Percentiles rank a stretch among this genome's conserved stretches.
Conservation (phyloP, 2,888 invertebrate genomes). For the Spicauda simplicius region DNA sequence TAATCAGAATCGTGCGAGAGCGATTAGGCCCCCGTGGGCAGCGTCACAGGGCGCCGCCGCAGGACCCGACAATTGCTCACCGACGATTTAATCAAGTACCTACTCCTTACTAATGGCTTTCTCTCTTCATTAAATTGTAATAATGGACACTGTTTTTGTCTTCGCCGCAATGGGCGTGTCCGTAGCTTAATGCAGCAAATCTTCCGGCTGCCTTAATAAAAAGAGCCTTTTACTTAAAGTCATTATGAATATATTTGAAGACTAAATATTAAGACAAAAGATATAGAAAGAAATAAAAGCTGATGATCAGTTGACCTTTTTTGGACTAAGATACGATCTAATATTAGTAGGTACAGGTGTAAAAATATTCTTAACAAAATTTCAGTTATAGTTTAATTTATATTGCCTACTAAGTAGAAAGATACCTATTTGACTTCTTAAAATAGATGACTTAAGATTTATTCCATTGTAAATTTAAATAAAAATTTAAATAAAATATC, state of each 20-base stretch:
- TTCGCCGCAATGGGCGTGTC: conserved; percentile 61
- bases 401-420: no score
- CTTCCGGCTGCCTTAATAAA: conserved; percentile 27
- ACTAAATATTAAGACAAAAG: conserved; percentile 3
- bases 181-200: conserved; percentile 42
- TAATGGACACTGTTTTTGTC: conserved; percentile 75
- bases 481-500: no score
- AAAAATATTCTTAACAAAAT: no score
- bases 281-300: background rate
- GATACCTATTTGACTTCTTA: no score
- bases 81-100: conserved; percentile 78
- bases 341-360: no score
- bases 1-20: conserved; percentile 81
- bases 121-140: conserved; percentile 81
- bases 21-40: conserved; percentile 70
- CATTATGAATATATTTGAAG: conserved; percentile 30
- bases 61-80: conserved; percentile 67
- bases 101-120: conserved; percentile 69
- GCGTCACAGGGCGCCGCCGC: conserved; percentile 62
- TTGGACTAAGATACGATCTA: background rate
- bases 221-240: conserved; percentile 42
- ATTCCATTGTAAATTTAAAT: no score
- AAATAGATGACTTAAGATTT: no score
- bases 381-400: no score
- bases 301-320: background rate